Evolutionary conservation across 2,888 invertebrate species (phyloP).

Genomic region (Erebia epiphron): DNA sequence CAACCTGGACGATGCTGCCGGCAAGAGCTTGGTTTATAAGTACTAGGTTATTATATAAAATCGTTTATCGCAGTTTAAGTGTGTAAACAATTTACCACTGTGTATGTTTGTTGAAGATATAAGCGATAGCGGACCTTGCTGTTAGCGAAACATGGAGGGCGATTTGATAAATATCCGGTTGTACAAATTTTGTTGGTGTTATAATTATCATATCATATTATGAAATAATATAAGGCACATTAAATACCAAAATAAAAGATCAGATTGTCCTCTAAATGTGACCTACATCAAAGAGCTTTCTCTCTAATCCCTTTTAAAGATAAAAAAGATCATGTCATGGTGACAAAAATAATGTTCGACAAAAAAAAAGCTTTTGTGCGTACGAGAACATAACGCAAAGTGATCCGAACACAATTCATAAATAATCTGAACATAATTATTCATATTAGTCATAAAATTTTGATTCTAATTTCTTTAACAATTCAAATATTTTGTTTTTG

Average conservation of each 20-base stretch:
- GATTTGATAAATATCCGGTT: neutral
- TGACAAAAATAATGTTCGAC: conserved; percentile 11
- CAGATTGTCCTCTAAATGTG: conserved; percentile 12
- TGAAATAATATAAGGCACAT: conserved; percentile 3
- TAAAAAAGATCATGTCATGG: conserved; percentile 14
- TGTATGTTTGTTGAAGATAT: neutral
- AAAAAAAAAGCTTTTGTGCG: neutral
- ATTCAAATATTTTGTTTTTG: neutral
- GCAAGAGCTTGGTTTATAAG: too few species aligned
- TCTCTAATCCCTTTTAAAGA: conserved; percentile 22
- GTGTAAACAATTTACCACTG: too few species aligned
- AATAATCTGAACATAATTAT: neutral
- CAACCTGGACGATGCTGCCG: neutral
- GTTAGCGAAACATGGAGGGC: neutral
- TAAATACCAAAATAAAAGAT: conserved; percentile 15
- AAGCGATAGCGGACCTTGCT: neutral
- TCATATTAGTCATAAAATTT: neutral
- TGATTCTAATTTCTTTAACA: neutral
- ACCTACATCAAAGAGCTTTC: conserved; percentile 20
- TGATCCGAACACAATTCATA: neutral
- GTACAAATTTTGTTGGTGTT: too few species aligned
- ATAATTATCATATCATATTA: too few species aligned
- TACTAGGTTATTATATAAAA: too few species aligned
- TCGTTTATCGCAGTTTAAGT: neutral
- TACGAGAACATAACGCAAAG: neutral